Conservation (phyloP, 2,113 vertebrate genomes). For the Alethe diademata region DNA sequence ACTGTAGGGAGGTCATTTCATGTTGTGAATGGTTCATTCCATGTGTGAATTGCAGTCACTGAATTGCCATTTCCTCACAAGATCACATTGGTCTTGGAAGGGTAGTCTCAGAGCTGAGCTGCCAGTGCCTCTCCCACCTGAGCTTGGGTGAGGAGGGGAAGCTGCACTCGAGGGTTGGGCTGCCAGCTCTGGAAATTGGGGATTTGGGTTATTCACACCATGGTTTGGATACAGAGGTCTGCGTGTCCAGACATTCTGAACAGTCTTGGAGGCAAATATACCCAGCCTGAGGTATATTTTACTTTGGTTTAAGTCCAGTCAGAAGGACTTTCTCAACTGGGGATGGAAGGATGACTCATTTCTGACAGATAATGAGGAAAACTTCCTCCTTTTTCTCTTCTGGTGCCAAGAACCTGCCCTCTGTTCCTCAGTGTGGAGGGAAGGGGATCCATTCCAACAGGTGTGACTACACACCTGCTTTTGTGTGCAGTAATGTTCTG, state of each 20-base stretch:
- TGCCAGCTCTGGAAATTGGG: neutral
- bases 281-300: neutral
- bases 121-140: neutral
- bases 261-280: neutral
- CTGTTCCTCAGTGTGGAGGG: neutral
- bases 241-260: neutral
- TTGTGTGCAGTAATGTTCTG: constrained; percentile 45
- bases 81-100: constrained; percentile 23
- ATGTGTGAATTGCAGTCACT: neutral
- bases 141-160: neutral
- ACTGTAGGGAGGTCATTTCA: neutral
- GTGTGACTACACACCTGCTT: constrained; percentile 32
- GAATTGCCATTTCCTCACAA: neutral
- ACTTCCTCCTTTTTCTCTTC: constrained; percentile 27
- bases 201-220: neutral
- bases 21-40: constrained; percentile 30
- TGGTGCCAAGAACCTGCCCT: constrained; percentile 48
- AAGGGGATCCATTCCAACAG: constrained; percentile 17
- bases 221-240: neutral
- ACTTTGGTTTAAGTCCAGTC: neutral
- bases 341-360: constrained; percentile 14
- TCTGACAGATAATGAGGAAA: constrained; percentile 10
- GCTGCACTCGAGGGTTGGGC: neutral
- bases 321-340: constrained; percentile 2
- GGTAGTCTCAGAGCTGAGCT: neutral